Percentiles rank a stretch among this genome's conserved stretches.
Evolutionary conservation across 2,113 vertebrate species (phyloP).

Genomic region (Miniopterus natalensis): DNA sequence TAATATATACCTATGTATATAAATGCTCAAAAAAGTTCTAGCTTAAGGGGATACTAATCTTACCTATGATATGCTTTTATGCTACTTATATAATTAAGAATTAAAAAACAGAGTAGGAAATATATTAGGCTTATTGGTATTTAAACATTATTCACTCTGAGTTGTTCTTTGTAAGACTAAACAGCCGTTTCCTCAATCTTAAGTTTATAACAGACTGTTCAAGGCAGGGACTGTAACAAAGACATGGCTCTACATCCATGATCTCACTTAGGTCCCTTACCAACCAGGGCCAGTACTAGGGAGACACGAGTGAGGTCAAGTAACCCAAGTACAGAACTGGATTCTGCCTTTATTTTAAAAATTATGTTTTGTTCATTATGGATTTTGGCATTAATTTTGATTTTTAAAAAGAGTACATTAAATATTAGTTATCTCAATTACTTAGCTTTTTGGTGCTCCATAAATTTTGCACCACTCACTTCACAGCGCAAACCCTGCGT

Average conservation of each 20-base stretch:
- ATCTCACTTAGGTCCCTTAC: not conserved
- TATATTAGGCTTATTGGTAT: not conserved
- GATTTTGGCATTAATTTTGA: not conserved
- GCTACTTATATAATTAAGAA: not conserved
- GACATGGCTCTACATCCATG: not conserved
- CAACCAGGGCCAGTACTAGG: not conserved
- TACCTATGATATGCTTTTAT: not conserved
- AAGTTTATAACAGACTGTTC: not conserved
- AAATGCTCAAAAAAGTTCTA: not conserved
- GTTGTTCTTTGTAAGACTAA: not conserved
- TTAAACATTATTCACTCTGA: not conserved
- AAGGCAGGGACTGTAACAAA: not conserved
- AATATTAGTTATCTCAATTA: not conserved
- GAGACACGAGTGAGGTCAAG: not conserved
- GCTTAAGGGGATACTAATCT: not conserved
- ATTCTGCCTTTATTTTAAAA: not conserved
- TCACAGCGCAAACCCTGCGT: not conserved
- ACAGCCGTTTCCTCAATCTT: not conserved
- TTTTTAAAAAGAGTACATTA: not conserved
- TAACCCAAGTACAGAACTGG: not conserved
- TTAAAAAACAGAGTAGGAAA: constrained; percentile 8
- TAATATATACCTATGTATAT: not conserved
- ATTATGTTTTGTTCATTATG: not conserved
- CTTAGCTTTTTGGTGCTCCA: not conserved
- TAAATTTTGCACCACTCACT: not conserved